These are phyloP conservation scores for Corydoras maculifer DNA, from an alignment of 2,113 vertebrate species.

Conservation along the genomic window DNA sequence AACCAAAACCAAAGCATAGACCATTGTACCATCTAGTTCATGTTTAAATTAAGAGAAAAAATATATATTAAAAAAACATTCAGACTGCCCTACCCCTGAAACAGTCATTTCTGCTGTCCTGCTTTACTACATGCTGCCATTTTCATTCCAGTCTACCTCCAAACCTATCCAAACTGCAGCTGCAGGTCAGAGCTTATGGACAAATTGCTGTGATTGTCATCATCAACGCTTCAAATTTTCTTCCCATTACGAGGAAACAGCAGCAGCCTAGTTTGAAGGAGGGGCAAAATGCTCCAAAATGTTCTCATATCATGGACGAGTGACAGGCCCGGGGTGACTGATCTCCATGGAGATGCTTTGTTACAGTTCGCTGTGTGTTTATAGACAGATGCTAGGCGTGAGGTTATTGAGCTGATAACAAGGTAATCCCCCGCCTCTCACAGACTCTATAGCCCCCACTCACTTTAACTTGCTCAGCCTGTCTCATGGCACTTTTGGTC, in stretches of 20 bases:
- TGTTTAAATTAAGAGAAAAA: too few species aligned
- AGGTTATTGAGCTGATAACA: conserved; percentile 87
- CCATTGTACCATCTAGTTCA: not conserved
- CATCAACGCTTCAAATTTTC: conserved; percentile 76
- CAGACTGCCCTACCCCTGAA: conserved; percentile 16
- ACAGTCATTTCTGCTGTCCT: not conserved
- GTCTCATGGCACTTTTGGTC: conserved; percentile 21
- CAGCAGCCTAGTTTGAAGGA: conserved; percentile 67
- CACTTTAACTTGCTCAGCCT: conserved; percentile 31
- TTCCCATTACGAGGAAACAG: conserved; percentile 68
- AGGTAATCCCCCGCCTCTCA: conserved; percentile 77
- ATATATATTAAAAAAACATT: conserved; percentile 3
- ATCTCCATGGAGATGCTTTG: conserved; percentile 83
- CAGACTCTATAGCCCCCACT: conserved; percentile 69
- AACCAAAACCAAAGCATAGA: not conserved
- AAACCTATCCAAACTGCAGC: conserved; percentile 27
- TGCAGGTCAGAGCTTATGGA: conserved; percentile 64
- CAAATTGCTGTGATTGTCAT: conserved; percentile 63
- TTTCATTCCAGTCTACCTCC: conserved; percentile 15
- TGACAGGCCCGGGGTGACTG: conserved; percentile 76
- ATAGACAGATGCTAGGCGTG: conserved; percentile 73
- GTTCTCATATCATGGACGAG: conserved; percentile 72
- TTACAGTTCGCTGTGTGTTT: conserved; percentile 69
- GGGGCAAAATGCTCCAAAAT: conserved; percentile 58
- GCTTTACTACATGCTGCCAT: not conserved